phyloP scores from a whole-genome alignment of 2,113 vertebrate species.

The Martes martes region DNA sequence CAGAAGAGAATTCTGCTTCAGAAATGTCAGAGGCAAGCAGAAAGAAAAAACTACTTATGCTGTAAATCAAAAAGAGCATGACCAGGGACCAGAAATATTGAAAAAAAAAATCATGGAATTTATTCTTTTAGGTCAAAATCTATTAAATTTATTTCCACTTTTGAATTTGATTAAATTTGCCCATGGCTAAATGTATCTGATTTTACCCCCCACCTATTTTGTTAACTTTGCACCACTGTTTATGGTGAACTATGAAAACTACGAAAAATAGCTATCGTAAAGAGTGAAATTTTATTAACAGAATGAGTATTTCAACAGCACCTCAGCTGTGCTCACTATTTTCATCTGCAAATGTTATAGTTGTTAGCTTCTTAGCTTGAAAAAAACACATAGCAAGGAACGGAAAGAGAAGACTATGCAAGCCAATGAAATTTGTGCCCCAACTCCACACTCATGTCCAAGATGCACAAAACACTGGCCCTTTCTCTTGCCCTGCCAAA shows the following conservation, averaged over 20 bases:
- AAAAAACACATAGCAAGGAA: background rate
- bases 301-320: background rate
- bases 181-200: background rate
- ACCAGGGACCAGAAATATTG: fast-evolving
- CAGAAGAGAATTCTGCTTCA: background rate
- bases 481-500: background rate
- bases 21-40: background rate
- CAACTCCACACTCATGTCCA: background rate
- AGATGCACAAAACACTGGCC: background rate
- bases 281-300: background rate
- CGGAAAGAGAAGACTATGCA: background rate
- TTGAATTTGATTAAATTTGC: background rate
- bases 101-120: background rate
- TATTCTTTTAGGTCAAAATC: background rate
- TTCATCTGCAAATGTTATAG: background rate
- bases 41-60: background rate
- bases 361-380: background rate
- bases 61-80: constrained; percentile 37
- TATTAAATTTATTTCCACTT: background rate
- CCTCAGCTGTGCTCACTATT: background rate
- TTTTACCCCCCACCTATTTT: constrained; percentile 29
- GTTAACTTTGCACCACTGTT: background rate
- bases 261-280: background rate
- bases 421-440: background rate
- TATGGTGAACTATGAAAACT: background rate